phyloP scores from a whole-genome alignment of 2,797 vertebrate species.

The Pampus argenteus region DNA sequence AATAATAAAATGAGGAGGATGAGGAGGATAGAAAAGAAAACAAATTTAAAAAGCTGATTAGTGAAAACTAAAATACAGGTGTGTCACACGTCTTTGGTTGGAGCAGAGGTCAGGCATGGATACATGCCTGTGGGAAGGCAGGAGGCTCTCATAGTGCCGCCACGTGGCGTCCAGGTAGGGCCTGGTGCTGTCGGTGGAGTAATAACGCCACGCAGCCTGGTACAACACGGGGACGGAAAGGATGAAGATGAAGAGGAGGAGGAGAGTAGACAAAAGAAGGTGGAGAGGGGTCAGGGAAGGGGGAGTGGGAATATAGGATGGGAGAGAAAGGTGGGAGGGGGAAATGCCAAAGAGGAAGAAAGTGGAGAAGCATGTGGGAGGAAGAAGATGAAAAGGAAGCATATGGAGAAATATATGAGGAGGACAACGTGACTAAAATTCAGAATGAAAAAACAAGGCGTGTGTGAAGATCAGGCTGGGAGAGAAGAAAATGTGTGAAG shows the following conservation, averaged over 20 bases:
- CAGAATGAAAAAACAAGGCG: neutral
- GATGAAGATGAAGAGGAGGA: constrained; percentile 36
- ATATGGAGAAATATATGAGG: constrained; percentile 27
- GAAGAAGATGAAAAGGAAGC: constrained; percentile 13
- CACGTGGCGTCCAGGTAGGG: constrained; percentile 88
- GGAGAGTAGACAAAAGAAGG: constrained; percentile 1
- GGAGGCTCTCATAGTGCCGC: constrained; percentile 89
- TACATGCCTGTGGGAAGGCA: constrained; percentile 90
- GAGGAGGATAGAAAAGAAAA: constrained; percentile 63
- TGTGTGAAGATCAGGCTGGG: constrained; percentile 23
- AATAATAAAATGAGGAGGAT: constrained; percentile 76
- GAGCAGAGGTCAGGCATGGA: constrained; percentile 81
- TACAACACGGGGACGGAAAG: constrained; percentile 58
- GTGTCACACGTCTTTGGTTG: constrained; percentile 67
- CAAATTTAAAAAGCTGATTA: constrained; percentile 86
- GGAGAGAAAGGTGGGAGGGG: neutral
- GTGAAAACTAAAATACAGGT: constrained; percentile 81
- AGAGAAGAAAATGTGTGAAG: constrained; percentile 30
- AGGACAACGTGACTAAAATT: constrained; percentile 33
- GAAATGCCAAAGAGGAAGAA: neutral
- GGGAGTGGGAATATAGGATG: neutral
- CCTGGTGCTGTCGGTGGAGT: constrained; percentile 86
- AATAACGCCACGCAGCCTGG: constrained; percentile 91
- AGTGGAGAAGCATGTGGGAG: constrained; percentile 8
- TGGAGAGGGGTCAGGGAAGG: neutral